Conservation (phyloP, 2,797 vertebrate genomes). For the Parotocinclus haroldoi region DNA sequence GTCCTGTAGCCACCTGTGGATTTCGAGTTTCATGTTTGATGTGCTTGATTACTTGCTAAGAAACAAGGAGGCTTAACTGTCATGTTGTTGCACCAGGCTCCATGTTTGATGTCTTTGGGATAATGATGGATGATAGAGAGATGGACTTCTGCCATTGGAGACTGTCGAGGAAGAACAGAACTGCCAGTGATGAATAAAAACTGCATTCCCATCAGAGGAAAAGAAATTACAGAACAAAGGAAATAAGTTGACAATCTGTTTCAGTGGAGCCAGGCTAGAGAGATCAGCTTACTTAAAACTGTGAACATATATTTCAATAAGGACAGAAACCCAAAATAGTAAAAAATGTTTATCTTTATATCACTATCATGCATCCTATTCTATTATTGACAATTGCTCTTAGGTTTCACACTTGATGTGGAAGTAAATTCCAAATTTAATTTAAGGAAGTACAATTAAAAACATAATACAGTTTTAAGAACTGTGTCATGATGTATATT, state of each 20-base stretch:
- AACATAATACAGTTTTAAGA: too few relatives aligned
- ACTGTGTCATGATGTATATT: too few relatives aligned
- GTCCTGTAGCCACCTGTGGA: too few relatives aligned
- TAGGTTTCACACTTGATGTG: too few relatives aligned
- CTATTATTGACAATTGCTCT: too few relatives aligned
- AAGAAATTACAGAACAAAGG: conserved; percentile 56
- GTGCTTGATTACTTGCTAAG: conserved; percentile 9
- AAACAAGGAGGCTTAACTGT: conserved; percentile 40
- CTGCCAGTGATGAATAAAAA: conserved; percentile 71
- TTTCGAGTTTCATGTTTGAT: neutral
- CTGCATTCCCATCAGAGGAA: conserved; percentile 64
- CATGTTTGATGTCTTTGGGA: conserved; percentile 57
- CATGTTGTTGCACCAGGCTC: conserved; percentile 40
- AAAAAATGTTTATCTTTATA: too few relatives aligned
- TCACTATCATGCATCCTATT: too few relatives aligned
- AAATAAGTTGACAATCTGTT: conserved; percentile 46
- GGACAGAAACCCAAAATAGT: too few relatives aligned
- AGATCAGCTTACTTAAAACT: too few relatives aligned
- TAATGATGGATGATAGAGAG: conserved; percentile 69
- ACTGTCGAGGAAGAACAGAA: conserved; percentile 55
- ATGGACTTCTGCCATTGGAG: conserved; percentile 70
- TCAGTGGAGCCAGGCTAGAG: neutral
- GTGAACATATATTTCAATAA: too few relatives aligned
- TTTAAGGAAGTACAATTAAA: too few relatives aligned
- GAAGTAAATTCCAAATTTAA: too few relatives aligned